phyloP scores from a whole-genome alignment of 2,888 invertebrate species.

The Hydroisotoma schaefferi region DNA sequence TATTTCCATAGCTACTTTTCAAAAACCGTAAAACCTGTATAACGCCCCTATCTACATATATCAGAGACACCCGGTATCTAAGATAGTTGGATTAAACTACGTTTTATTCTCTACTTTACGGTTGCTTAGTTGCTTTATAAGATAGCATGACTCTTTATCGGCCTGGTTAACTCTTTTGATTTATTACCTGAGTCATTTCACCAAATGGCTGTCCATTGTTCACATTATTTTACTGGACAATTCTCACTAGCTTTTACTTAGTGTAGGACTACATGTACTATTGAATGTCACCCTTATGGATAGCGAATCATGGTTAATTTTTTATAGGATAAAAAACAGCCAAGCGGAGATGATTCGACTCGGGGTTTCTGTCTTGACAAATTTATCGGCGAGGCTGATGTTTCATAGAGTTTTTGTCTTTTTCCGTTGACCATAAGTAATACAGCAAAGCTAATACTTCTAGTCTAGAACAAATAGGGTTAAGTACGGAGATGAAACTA shows the following conservation, averaged over 20 bases:
- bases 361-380: conserved; percentile 5
- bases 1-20: too few species aligned
- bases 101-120: neutral
- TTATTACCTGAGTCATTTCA: conserved; percentile 4
- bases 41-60: too few species aligned
- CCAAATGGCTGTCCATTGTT: neutral
- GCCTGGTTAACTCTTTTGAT: neutral
- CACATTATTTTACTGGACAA: neutral
- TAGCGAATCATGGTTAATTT: neutral
- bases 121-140: neutral
- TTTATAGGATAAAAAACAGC: neutral
- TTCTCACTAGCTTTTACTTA: neutral
- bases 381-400: conserved; percentile 5
- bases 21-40: too few species aligned
- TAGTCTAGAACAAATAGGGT: too few species aligned
- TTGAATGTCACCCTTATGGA: too few species aligned
- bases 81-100: too few species aligned
- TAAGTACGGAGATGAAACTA: too few species aligned
- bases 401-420: neutral
- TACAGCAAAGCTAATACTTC: neutral
- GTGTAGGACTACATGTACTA: too few species aligned
- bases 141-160: neutral
- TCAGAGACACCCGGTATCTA: too few species aligned
- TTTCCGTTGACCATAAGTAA: neutral
- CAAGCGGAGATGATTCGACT: neutral